Evolutionary conservation across 2,888 invertebrate genomes (phyloP).

Genomic region (Oeneis ivallda): DNA sequence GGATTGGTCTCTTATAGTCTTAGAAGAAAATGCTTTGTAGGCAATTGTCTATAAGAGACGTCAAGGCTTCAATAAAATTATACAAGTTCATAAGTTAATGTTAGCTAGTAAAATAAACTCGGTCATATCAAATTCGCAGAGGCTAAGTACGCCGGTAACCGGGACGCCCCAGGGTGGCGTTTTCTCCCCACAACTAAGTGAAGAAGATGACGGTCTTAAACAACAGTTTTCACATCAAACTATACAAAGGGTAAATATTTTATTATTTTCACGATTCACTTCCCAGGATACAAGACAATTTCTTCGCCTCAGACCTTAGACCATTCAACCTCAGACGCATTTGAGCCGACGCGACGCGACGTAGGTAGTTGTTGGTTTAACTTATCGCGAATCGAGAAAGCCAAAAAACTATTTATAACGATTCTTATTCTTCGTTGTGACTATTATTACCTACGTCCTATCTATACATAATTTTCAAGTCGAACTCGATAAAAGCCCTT

Average conservation of each 20-base stretch:
- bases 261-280: slow-evolving; percentile 34
- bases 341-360: too few species aligned
- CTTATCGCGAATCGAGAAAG: too few species aligned
- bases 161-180: slow-evolving; percentile 73
- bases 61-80: too few species aligned
- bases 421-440: too few species aligned
- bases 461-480: too few species aligned
- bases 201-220: slow-evolving; percentile 74
- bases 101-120: slow-evolving; percentile 3
- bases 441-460: too few species aligned
- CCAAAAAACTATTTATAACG: too few species aligned
- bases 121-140: slow-evolving; percentile 52
- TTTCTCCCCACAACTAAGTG: slow-evolving; percentile 71
- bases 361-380: too few species aligned
- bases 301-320: background rate
- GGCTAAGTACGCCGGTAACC: slow-evolving; percentile 72
- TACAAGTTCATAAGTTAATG: background rate
- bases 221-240: slow-evolving; percentile 77
- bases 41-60: too few species aligned
- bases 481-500: too few species aligned
- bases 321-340: background rate
- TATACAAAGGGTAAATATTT: slow-evolving; percentile 74
- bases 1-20: too few species aligned
- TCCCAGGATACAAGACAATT: slow-evolving; percentile 19
- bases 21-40: too few species aligned